phyloP scores from a whole-genome alignment of 2,888 invertebrate genomes.

The Steinernema scapterisci region DNA sequence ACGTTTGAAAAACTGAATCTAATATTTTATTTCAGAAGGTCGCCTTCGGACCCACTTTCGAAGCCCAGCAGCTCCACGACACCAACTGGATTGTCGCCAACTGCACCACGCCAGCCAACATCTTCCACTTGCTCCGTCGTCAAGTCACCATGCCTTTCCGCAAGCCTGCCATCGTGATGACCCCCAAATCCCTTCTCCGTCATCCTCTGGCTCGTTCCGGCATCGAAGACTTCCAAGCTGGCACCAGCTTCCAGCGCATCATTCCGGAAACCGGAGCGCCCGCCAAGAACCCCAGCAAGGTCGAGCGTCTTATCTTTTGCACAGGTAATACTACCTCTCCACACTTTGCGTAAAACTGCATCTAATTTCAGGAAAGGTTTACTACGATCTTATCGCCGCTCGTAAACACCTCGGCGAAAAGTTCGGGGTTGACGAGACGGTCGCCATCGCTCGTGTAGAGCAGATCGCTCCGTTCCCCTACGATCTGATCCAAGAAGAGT shows the following conservation, averaged over 20 bases:
- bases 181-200: slow-evolving; percentile 93
- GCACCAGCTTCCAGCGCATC: slow-evolving; percentile 72
- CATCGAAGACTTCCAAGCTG: slow-evolving; percentile 87
- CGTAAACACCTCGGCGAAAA: slow-evolving; percentile 74
- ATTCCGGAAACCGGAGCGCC: slow-evolving; percentile 79
- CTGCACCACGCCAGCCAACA: slow-evolving; percentile 92
- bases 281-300: slow-evolving; percentile 75
- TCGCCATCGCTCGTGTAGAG: slow-evolving; percentile 85
- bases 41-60: slow-evolving; percentile 64
- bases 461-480: slow-evolving; percentile 94
- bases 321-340: slow-evolving; percentile 72
- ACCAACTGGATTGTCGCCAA: slow-evolving; percentile 85
- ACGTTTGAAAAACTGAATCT: background rate
- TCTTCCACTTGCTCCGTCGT: slow-evolving; percentile 92
- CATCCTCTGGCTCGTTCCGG: slow-evolving; percentile 92
- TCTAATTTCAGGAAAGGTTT: slow-evolving; percentile 74
- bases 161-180: slow-evolving; percentile 91
- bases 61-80: slow-evolving; percentile 86
- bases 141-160: slow-evolving; percentile 86
- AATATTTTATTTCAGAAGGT: slow-evolving; percentile 47
- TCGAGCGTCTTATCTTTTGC: slow-evolving; percentile 87
- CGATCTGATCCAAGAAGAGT: slow-evolving; percentile 83
- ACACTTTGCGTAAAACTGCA: no score
- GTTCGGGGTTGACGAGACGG: slow-evolving; percentile 74
- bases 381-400: slow-evolving; percentile 84